Evolutionary conservation across 2,113 vertebrate genomes (phyloP).

Genomic region (Orcinus orca): DNA sequence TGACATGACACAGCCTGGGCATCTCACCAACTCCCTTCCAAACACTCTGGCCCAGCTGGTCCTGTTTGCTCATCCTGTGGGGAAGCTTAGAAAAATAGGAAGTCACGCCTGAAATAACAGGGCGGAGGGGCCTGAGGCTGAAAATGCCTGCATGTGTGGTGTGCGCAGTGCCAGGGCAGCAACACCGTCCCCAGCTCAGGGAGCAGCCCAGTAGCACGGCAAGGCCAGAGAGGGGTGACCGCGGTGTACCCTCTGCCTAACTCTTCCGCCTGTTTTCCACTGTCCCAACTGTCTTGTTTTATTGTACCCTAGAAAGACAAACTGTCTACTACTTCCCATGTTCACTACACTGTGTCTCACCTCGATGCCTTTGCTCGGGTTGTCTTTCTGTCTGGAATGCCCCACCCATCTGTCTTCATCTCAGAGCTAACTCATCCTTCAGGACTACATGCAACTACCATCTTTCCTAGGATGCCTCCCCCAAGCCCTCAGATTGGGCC

Average conservation of each 20-base stretch:
- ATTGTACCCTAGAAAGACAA: background rate
- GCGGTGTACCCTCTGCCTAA: background rate
- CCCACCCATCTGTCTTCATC: background rate
- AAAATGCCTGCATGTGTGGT: background rate
- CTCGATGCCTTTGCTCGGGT: background rate
- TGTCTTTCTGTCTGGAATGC: background rate
- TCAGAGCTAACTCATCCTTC: background rate
- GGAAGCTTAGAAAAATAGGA: slow-evolving; percentile 62
- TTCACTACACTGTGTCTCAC: background rate
- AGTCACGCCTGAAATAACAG: background rate
- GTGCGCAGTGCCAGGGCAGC: background rate
- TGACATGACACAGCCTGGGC: background rate
- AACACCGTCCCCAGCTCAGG: background rate
- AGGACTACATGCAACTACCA: background rate
- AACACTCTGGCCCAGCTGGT: slow-evolving; percentile 47
- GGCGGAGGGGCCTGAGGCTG: slow-evolving; percentile 34
- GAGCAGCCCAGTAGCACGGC: background rate
- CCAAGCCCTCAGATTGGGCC: background rate
- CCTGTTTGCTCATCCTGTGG: slow-evolving; percentile 45
- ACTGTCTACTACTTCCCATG: background rate
- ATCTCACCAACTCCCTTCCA: background rate
- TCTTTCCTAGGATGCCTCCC: background rate
- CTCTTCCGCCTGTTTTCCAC: background rate
- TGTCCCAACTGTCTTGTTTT: background rate
- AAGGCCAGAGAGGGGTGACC: background rate